A percentile compares a stretch with the other conserved stretches of the same genome.
phyloP scores from a whole-genome alignment of 2,113 vertebrate species.

The Poeciliopsis prolifica region DNA sequence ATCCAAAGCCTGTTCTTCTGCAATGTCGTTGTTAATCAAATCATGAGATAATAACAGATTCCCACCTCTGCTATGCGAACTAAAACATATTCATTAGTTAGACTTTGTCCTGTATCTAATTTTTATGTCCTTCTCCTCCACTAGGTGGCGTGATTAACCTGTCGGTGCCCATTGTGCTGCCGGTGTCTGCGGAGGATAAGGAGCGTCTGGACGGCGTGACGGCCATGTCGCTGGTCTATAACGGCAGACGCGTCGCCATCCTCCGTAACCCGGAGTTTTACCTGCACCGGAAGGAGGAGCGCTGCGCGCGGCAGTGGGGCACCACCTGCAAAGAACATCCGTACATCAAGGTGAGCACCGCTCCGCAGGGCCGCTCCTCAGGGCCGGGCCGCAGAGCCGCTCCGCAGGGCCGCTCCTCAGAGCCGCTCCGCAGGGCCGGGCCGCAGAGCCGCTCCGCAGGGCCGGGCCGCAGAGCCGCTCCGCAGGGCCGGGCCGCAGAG shows the following conservation, averaged over 20 bases:
- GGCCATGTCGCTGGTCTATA: conserved; percentile 87
- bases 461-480: too few relatives aligned
- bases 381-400: too few relatives aligned
- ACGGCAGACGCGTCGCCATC: conserved; percentile 89
- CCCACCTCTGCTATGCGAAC: too few relatives aligned
- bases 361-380: neutral
- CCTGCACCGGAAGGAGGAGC: conserved; percentile 95
- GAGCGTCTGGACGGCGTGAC: conserved; percentile 90
- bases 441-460: too few relatives aligned
- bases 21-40: too few relatives aligned
- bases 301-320: conserved; percentile 96
- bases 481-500: too few relatives aligned
- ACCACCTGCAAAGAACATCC: conserved; percentile 95
- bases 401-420: too few relatives aligned
- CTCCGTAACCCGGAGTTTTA: conserved; percentile 97
- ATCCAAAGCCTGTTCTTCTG: too few relatives aligned
- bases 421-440: too few relatives aligned
- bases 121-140: neutral
- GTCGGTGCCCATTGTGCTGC: conserved; percentile 94
- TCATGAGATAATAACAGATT: too few relatives aligned
- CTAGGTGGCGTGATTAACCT: conserved; percentile 96
- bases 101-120: neutral
- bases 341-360: conserved; percentile 90
- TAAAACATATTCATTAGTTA: too few relatives aligned
- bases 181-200: conserved; percentile 88